Percentiles rank a stretch among this genome's conserved stretches.
Conservation (phyloP, 2,113 vertebrate species). For the Dasyurus viverrinus region DNA sequence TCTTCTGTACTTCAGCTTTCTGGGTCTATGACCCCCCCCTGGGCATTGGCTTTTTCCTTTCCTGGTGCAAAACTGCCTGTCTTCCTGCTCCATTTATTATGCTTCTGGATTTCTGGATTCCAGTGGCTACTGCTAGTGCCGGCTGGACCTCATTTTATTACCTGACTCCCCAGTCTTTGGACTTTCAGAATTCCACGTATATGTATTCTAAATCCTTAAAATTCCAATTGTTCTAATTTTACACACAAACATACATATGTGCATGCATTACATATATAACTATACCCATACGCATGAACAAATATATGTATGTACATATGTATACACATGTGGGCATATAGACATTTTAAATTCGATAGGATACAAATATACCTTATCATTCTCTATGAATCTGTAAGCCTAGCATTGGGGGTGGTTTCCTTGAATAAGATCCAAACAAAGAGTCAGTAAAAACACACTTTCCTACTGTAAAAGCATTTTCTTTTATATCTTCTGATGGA, state of each 20-base stretch:
- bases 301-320: background rate
- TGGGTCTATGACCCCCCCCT: no score
- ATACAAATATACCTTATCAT: background rate
- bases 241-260: background rate
- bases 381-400: background rate
- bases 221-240: background rate
- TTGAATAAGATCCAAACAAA: constrained; percentile 19
- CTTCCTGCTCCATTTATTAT: background rate
- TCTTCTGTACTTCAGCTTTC: background rate
- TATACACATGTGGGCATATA: background rate
- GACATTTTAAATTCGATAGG: background rate
- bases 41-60: background rate
- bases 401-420: background rate
- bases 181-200: background rate
- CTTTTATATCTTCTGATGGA: background rate
- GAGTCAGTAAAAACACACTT: background rate
- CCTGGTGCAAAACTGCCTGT: background rate
- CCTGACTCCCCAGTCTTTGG: background rate
- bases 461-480: background rate
- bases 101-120: constrained; percentile 29
- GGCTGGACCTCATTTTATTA: background rate
- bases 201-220: background rate
- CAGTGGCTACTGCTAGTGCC: background rate
- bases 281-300: background rate
- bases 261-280: background rate